phyloP scores from a whole-genome alignment of 1,140 invertebrate species.

The Eupeodes corollae region DNA sequence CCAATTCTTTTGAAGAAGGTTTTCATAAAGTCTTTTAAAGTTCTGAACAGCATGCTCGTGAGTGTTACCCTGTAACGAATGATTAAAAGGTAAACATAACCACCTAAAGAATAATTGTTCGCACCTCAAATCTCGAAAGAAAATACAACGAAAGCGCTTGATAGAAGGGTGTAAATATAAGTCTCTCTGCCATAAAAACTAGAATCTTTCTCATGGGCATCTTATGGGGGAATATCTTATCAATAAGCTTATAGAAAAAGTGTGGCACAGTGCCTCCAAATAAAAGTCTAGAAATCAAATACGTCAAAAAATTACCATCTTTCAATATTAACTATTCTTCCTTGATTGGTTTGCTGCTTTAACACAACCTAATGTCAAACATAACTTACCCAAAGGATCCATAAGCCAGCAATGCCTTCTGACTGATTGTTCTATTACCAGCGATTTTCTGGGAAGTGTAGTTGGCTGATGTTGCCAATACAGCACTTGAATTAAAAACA shows the following conservation, averaged over 20 bases:
- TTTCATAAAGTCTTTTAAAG: slow-evolving; percentile 47
- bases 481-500: slow-evolving; percentile 39
- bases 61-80: slow-evolving; percentile 44
- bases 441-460: slow-evolving; percentile 51
- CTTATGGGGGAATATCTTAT: slow-evolving; percentile 35
- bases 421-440: slow-evolving; percentile 45
- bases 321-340: background rate
- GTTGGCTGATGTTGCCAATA: slow-evolving; percentile 52
- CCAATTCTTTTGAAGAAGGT: slow-evolving; percentile 53
- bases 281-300: slow-evolving; percentile 42
- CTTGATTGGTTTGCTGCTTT: background rate
- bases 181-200: slow-evolving; percentile 50
- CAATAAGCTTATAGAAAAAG: slow-evolving; percentile 54
- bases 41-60: slow-evolving; percentile 47
- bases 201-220: slow-evolving; percentile 26
- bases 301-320: background rate
- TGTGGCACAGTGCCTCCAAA: slow-evolving; percentile 62
- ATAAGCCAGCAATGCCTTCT: slow-evolving; percentile 54
- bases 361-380: background rate
- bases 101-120: background rate
- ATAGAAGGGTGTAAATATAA: slow-evolving; percentile 55
- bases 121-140: slow-evolving; percentile 52
- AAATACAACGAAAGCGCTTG: slow-evolving; percentile 57
- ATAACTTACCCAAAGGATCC: slow-evolving; percentile 54
- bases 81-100: background rate